Evolutionary conservation across 2,888 invertebrate species (phyloP).

Genomic region (Camptogramma bilineatum): DNA sequence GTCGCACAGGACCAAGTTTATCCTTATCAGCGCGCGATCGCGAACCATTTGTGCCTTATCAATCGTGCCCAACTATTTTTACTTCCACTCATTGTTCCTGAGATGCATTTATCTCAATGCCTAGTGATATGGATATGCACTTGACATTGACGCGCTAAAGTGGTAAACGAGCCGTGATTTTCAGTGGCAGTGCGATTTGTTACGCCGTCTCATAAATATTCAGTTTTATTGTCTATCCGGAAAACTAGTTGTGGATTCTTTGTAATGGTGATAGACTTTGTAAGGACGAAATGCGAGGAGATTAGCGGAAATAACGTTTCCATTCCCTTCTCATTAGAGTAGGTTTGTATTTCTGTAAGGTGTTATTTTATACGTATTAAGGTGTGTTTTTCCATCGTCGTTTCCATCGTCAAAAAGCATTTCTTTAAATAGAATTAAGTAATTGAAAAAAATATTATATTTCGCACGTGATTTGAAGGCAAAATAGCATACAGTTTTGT

Average conservation of each 20-base stretch:
- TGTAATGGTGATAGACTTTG: slow-evolving; percentile 76
- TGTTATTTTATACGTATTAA: too few relatives aligned
- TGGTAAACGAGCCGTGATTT: slow-evolving; percentile 59
- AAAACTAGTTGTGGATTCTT: slow-evolving; percentile 71
- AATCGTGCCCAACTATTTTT: slow-evolving; percentile 58
- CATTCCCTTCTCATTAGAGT: slow-evolving; percentile 64
- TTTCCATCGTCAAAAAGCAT: not conserved
- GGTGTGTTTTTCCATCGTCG: too few relatives aligned
- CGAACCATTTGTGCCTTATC: slow-evolving; percentile 71
- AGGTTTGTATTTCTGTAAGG: slow-evolving; percentile 55
- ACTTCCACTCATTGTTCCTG: slow-evolving; percentile 53
- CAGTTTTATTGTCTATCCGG: slow-evolving; percentile 67
- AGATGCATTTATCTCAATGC: slow-evolving; percentile 67
- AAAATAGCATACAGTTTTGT: slow-evolving; percentile 18
- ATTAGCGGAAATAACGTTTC: slow-evolving; percentile 72
- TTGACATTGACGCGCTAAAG: slow-evolving; percentile 64
- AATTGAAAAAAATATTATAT: not conserved
- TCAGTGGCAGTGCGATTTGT: slow-evolving; percentile 66
- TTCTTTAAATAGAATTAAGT: not conserved
- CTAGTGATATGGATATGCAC: slow-evolving; percentile 63
- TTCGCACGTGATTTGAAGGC: not conserved
- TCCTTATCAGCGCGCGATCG: slow-evolving; percentile 58
- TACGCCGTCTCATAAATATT: slow-evolving; percentile 68
- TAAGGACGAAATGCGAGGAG: slow-evolving; percentile 64
- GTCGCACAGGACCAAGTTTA: slow-evolving; percentile 59